Percentiles rank a stretch among this genome's conserved stretches.
Evolutionary conservation across 2,888 invertebrate species (phyloP).

Genomic region (Ctena decussata): DNA sequence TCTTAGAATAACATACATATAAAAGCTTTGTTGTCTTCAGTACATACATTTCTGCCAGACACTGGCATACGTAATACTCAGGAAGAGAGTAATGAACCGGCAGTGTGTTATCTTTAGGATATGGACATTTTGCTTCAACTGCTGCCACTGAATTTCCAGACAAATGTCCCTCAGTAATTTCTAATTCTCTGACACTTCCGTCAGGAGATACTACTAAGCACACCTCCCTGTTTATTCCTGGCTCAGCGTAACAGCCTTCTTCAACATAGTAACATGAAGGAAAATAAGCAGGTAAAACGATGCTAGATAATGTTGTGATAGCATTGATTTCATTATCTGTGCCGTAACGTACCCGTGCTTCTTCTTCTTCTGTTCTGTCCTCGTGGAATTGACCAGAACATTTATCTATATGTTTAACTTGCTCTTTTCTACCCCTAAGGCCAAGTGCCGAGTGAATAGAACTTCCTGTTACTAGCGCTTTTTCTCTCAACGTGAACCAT

Average conservation of each 20-base stretch:
- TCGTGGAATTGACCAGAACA: background rate
- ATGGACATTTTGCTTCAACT: slow-evolving; percentile 52
- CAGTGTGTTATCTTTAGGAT: slow-evolving; percentile 5
- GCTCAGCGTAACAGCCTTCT: slow-evolving; percentile 40
- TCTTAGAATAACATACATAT: slow-evolving; percentile 38
- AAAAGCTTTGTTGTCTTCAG: slow-evolving; percentile 18
- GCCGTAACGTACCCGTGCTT: slow-evolving; percentile 21
- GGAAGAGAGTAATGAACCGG: slow-evolving; percentile 45
- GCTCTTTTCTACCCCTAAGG: slow-evolving; percentile 1
- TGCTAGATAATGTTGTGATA: slow-evolving; percentile 32
- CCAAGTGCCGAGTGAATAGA: slow-evolving; percentile 15
- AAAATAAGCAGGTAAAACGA: slow-evolving; percentile 35
- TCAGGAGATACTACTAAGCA: slow-evolving; percentile 46
- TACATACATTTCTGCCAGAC: slow-evolving; percentile 48
- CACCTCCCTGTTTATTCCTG: slow-evolving; percentile 9
- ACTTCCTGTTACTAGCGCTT: slow-evolving; percentile 4
- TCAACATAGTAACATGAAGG: slow-evolving; percentile 35
- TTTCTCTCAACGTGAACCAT: background rate
- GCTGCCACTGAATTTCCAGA: background rate
- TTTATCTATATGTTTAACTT: slow-evolving; percentile 4
- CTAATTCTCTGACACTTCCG: slow-evolving; percentile 24
- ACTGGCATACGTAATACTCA: slow-evolving; percentile 33
- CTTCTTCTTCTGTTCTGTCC: background rate
- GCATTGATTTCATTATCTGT: slow-evolving; percentile 35
- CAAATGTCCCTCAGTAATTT: background rate